Percentiles rank a stretch among this genome's conserved stretches.
These are phyloP conservation scores for Arothron firmamentum DNA, from an alignment of 2,113 vertebrate genomes.

Conservation along the genomic window DNA sequence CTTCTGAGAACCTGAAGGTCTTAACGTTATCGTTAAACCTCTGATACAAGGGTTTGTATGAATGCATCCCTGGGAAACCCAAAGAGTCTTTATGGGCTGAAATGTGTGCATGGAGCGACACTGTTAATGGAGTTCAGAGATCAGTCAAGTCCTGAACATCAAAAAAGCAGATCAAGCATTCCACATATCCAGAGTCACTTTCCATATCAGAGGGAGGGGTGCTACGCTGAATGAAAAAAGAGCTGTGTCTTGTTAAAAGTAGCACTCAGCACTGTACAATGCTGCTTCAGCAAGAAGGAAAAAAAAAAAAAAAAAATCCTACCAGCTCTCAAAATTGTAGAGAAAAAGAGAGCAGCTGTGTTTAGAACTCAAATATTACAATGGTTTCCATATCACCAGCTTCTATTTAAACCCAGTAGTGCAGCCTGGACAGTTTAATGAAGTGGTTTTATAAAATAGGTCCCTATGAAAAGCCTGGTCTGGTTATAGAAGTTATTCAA, in stretches of 20 bases:
- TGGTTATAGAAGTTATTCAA: no score
- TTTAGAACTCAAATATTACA: background rate
- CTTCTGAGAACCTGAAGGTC: slow-evolving; percentile 26
- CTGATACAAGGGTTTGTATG: slow-evolving; percentile 19
- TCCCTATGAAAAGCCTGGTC: no score
- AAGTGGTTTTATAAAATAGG: no score
- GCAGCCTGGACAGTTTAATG: background rate
- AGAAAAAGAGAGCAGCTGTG: background rate
- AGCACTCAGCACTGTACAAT: slow-evolving; percentile 2
- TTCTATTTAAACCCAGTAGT: background rate
- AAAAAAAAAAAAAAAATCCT: slow-evolving; percentile 9
- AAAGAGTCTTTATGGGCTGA: slow-evolving; percentile 28
- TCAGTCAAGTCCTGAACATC: slow-evolving; percentile 37
- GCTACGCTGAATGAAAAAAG: slow-evolving; percentile 24
- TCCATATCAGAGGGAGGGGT: slow-evolving; percentile 53
- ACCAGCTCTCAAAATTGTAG: slow-evolving; percentile 1
- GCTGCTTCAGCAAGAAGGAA: slow-evolving; percentile 33
- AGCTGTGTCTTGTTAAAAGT: slow-evolving; percentile 22
- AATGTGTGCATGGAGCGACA: slow-evolving; percentile 12
- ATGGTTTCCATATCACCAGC: background rate
- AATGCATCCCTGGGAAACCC: slow-evolving; percentile 26
- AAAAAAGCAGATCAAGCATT: slow-evolving; percentile 48
- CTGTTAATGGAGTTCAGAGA: slow-evolving; percentile 31
- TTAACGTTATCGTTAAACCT: slow-evolving; percentile 26
- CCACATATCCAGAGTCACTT: slow-evolving; percentile 45